phyloP scores from a whole-genome alignment of 1,140 invertebrate genomes.

The Drosophila azteca region DNA sequence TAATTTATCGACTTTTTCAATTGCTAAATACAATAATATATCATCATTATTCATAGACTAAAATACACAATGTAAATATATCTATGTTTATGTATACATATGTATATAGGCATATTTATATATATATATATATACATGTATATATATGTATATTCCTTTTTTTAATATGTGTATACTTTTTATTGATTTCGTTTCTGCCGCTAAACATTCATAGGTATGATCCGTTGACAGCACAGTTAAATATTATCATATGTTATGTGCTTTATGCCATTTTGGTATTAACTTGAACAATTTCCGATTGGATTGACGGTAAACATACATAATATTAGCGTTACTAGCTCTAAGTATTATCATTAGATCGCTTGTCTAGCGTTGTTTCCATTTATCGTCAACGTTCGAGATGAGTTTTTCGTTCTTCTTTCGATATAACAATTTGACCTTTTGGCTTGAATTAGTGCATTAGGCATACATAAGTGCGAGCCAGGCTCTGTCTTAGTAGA shows the following conservation, averaged over 20 bases:
- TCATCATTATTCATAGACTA: slow-evolving; percentile 69
- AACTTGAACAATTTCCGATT: slow-evolving; percentile 28
- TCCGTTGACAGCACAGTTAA: slow-evolving; percentile 54
- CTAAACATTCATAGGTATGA: slow-evolving; percentile 38
- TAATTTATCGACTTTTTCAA: slow-evolving; percentile 69
- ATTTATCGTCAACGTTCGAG: slow-evolving; percentile 46
- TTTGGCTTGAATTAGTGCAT: slow-evolving; percentile 62
- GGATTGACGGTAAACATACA: slow-evolving; percentile 14
- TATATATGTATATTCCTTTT: slow-evolving; percentile 54
- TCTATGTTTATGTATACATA: slow-evolving; percentile 14
- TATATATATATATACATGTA: neutral
- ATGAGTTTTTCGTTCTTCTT: slow-evolving; percentile 28
- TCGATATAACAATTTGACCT: slow-evolving; percentile 31
- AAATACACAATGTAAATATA: slow-evolving; percentile 72
- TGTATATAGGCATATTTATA: no score
- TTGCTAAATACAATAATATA: slow-evolving; percentile 77
- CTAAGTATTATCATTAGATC: slow-evolving; percentile 51
- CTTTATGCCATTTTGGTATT: slow-evolving; percentile 19
- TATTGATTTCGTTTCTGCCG: slow-evolving; percentile 44
- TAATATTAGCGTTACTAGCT: slow-evolving; percentile 46
- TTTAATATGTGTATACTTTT: slow-evolving; percentile 56
- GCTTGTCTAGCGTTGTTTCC: slow-evolving; percentile 23
- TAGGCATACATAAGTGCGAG: slow-evolving; percentile 14
- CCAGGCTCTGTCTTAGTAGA: slow-evolving; percentile 24
- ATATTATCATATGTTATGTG: slow-evolving; percentile 35